These are phyloP conservation scores for Eupithecia centaureata DNA, from an alignment of 2,888 invertebrate species.

Conservation along the genomic window DNA sequence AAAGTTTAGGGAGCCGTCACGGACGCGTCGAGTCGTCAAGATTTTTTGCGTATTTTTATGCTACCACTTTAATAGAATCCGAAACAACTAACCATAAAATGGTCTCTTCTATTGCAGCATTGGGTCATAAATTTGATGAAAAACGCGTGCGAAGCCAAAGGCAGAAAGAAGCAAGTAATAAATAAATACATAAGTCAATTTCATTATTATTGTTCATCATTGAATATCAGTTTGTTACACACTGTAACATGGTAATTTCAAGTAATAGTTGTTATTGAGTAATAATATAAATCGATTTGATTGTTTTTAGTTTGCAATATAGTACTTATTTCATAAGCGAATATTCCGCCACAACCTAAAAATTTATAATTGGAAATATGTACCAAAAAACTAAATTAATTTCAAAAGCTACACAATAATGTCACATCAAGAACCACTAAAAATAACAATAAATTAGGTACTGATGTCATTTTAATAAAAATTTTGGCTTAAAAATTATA, in stretches of 20 bases:
- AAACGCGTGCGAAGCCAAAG: not conserved
- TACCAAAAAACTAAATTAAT: not conserved
- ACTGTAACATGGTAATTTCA: not conserved
- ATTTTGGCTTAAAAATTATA: not conserved
- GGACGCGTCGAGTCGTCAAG: not conserved
- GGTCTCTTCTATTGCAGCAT: too few species aligned
- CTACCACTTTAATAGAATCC: not conserved
- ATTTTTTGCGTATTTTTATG: not conserved
- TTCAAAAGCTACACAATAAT: not conserved
- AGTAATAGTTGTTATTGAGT: not conserved
- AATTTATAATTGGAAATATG: not conserved
- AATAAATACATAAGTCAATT: not conserved
- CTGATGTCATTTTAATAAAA: not conserved
- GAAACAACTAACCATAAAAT: too few species aligned
- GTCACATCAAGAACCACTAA: not conserved
- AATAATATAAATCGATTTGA: not conserved
- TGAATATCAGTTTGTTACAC: not conserved
- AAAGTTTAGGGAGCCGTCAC: slow-evolving; percentile 6
- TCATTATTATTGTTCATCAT: not conserved
- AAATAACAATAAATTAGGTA: not conserved
- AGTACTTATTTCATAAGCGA: too few species aligned
- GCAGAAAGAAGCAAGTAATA: not conserved
- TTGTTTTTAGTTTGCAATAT: not conserved
- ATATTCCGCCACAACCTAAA: not conserved
- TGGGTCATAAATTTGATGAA: too few species aligned